phyloP scores from a whole-genome alignment of 2,888 invertebrate species.

The Harpalus rubripes region DNA sequence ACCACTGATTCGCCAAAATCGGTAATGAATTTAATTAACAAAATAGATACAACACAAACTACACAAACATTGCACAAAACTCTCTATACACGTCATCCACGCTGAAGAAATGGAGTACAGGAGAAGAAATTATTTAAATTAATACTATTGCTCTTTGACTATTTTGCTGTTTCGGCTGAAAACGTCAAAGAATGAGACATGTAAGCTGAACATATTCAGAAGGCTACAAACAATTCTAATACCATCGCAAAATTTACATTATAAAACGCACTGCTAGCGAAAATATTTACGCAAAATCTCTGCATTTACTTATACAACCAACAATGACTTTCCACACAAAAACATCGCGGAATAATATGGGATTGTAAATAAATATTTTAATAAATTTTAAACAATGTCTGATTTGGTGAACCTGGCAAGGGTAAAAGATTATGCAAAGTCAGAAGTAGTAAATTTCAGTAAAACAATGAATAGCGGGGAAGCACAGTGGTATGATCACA shows the following conservation, averaged over 20 bases:
- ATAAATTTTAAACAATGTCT: no score
- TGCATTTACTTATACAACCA: neutral
- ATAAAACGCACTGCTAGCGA: neutral
- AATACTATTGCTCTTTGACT: neutral
- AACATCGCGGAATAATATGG: no score
- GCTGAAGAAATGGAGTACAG: no score
- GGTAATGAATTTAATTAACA: slow-evolving; percentile 16
- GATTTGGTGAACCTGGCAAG: no score
- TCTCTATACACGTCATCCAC: no score
- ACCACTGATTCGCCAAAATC: slow-evolving; percentile 5
- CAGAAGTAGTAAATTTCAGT: no score
- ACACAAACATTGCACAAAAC: neutral
- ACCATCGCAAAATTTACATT: neutral
- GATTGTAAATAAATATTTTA: no score
- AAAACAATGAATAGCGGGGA: no score
- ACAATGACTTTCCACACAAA: no score
- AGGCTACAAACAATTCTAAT: neutral
- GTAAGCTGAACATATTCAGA: neutral
- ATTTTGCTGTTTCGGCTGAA: neutral
- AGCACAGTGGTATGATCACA: no score
- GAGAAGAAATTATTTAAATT: no score
- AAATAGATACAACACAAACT: neutral
- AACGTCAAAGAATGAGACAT: neutral
- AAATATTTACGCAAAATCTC: neutral
- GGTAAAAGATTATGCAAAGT: no score